Conservation (phyloP, 92 coral and sea anemone genomes). For the Epizoanthus ramosus region DNA sequence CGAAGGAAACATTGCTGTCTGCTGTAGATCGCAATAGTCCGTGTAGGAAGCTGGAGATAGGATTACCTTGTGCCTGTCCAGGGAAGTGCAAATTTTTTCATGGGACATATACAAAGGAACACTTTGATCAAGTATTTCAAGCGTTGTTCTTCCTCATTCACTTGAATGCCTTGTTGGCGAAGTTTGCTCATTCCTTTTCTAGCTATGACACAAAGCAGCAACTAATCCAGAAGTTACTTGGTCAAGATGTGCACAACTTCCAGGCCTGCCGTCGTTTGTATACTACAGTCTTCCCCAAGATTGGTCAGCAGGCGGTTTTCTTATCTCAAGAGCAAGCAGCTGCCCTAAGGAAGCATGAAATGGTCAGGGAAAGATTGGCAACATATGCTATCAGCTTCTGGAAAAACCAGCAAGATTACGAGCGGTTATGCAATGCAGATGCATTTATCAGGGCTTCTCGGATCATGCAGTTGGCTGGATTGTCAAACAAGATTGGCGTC, state of each 20-base stretch:
- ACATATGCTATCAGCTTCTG: constrained; percentile 61
- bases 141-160: constrained; percentile 51
- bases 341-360: constrained; percentile 45
- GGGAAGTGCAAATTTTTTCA: constrained; percentile 56
- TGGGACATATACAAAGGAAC: constrained; percentile 34
- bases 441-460: constrained; percentile 60
- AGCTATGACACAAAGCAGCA: constrained; percentile 48
- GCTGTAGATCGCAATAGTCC: constrained; percentile 21
- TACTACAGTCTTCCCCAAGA: constrained; percentile 63
- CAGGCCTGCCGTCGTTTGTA: constrained; percentile 59
- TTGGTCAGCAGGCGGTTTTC: constrained; percentile 54
- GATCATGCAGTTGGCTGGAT: constrained; percentile 64
- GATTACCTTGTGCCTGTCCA: constrained; percentile 35
- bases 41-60: constrained; percentile 55
- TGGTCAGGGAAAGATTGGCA: constrained; percentile 51
- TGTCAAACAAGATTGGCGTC: constrained; percentile 41
- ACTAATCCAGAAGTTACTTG: constrained; percentile 38
- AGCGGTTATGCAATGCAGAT: constrained; percentile 64
- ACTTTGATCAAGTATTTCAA: constrained; percentile 49
- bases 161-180: constrained; percentile 55
- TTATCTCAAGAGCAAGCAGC: constrained; percentile 46
- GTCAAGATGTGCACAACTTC: constrained; percentile 42
- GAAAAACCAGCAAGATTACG: constrained; percentile 38
- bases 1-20: neutral
- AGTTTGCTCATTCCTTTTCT: constrained; percentile 45